Evolutionary conservation across 37 sponge, comb jelly and placozoan genomes (phyloP).

Genomic region (Aphrocallistes beatrix): DNA sequence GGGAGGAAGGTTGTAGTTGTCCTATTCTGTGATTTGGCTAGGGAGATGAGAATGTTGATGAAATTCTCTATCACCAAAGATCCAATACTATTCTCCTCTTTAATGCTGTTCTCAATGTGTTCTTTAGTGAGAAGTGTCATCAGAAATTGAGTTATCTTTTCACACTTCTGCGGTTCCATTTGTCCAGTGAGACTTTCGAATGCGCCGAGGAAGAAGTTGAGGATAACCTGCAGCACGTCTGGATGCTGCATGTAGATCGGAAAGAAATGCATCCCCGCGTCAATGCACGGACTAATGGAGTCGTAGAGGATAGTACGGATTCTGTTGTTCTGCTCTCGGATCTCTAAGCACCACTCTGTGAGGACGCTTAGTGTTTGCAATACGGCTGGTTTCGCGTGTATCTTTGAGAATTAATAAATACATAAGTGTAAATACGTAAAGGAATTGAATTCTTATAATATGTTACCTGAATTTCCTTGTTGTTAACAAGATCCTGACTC

Average conservation of each 20-base stretch:
- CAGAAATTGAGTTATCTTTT: conserved; percentile 49
- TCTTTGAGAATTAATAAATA: neutral
- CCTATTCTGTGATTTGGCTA: conserved; percentile 2
- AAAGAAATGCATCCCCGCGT: conserved; percentile 34
- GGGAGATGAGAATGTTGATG: neutral
- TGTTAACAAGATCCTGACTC: neutral
- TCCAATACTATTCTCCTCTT: conserved; percentile 29
- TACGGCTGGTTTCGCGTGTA: conserved; percentile 31
- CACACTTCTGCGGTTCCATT: conserved; percentile 39
- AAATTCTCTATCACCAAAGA: conserved; percentile 50
- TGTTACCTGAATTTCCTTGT: conserved; percentile 14
- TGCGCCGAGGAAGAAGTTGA: conserved; percentile 56
- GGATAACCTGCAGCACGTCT: conserved; percentile 44
- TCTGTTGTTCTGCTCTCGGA: conserved; percentile 35
- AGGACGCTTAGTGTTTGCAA: conserved; percentile 33
- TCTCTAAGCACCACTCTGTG: conserved; percentile 27
- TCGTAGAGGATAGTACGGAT: conserved; percentile 39
- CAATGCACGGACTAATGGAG: conserved; percentile 26
- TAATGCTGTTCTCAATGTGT: conserved; percentile 38
- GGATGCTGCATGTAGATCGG: conserved; percentile 25
- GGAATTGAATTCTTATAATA: neutral
- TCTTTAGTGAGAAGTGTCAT: conserved; percentile 55
- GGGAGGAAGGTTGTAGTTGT: conserved; percentile 35
- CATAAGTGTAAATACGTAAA: neutral
- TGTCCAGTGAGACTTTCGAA: conserved; percentile 37